Base-by-base conservation (phyloP, 2,888 invertebrate species). In the Plutella xylostella region DNA sequence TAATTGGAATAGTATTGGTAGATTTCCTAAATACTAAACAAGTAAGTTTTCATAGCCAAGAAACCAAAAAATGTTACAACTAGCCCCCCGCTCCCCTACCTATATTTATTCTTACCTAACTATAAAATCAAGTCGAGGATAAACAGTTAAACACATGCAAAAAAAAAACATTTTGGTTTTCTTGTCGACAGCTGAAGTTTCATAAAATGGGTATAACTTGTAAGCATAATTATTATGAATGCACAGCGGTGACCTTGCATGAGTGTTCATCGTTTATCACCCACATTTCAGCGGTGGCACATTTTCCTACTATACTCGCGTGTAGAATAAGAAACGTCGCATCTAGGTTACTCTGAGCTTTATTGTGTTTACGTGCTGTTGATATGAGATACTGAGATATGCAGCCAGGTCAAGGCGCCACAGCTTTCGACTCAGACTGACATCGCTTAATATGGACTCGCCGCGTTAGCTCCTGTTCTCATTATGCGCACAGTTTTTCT, bases 281-380 rank as follows among this genome's bases (percentile, higher is more conserved):
- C 31, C 20, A 28, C 38, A 38, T 38, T 30, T 25, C 3, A 30
- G 19, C 20, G 39, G 15, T 22, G 39, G 21, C 22, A 15, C 54
- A 57, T 61, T 62, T 57, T 62, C 61, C 60, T 61, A 52, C 48
- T 52, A 41, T 37, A 49, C n/a, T 45, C 52, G 68, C 70, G 68
- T 65, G 57, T 58, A 56, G 75, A 76, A 78, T 77, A 65, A 70
- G 67, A 66, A 76, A 76, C 55, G 52, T 54, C 50, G 49, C 68
- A 79, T 68, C 69, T 80, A 76, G 79, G 80, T 78, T 80, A 79
- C 64, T 63, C 63, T 57, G 73, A 58, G 72, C 68, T 80, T 82
- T 79, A 82, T 83, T 82, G 73, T 79, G 61, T 77, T 73, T 79
- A 80, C 82, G 82, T 82, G 82, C 72, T 65, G 68, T 69, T 72